Percentiles rank a stretch among this genome's conserved stretches.
These are phyloP conservation scores for Diorhabda carinulata DNA, from an alignment of 1,140 invertebrate genomes.

Conservation along the genomic window DNA sequence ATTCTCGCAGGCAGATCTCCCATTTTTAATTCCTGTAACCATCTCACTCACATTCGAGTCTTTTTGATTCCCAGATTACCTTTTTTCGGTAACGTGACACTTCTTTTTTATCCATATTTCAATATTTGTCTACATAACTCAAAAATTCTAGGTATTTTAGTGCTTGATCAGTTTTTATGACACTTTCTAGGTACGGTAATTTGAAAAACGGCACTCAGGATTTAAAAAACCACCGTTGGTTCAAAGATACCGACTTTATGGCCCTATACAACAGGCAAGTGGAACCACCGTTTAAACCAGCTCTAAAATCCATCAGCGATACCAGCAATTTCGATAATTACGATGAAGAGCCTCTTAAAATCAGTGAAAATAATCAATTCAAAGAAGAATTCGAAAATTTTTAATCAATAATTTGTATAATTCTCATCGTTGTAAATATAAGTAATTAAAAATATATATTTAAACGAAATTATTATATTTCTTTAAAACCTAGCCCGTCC, in stretches of 20 bases:
- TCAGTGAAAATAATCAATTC: slow-evolving; percentile 59
- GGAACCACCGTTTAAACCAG: slow-evolving; percentile 74
- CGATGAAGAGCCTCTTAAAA: slow-evolving; percentile 56
- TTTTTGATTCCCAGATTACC: too few relatives aligned
- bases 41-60: too few relatives aligned
- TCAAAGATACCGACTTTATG: slow-evolving; percentile 68
- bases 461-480: too few relatives aligned
- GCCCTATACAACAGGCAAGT: slow-evolving; percentile 77
- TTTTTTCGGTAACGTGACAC: background rate
- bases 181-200: slow-evolving; percentile 59
- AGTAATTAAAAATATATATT: too few relatives aligned
- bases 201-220: slow-evolving; percentile 70
- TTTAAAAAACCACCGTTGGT: slow-evolving; percentile 72
- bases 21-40: too few relatives aligned
- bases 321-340: slow-evolving; percentile 74
- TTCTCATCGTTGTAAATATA: too few relatives aligned
- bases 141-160: background rate
- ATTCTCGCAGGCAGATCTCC: too few relatives aligned
- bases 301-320: slow-evolving; percentile 65
- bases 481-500: too few relatives aligned
- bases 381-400: slow-evolving; percentile 68
- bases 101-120: background rate
- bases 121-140: background rate
- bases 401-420: slow-evolving; percentile 43
- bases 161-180: background rate